Conservation (phyloP, 2,797 vertebrate species). For the Heterohyrax brucei region DNA sequence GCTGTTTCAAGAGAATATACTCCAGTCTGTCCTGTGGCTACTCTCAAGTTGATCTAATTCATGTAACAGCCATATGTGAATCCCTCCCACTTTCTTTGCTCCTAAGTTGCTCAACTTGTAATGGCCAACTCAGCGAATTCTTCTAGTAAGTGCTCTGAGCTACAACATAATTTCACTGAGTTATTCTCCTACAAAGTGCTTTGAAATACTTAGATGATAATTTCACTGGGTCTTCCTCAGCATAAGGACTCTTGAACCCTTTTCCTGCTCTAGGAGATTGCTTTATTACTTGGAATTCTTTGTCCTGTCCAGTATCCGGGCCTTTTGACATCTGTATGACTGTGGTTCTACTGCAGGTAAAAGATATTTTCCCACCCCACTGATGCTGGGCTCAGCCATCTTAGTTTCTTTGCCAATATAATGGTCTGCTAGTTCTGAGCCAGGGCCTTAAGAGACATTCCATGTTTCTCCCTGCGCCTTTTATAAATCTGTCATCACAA, state of each 20-base stretch:
- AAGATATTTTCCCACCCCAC: background rate
- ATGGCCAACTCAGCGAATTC: constrained; percentile 43
- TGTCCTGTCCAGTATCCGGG: background rate
- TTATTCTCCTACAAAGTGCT: background rate
- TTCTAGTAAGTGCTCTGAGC: constrained; percentile 9
- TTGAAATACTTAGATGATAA: constrained; percentile 20
- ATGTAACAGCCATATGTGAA: background rate
- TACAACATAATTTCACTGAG: background rate
- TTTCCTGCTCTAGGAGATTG: background rate
- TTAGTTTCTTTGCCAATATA: constrained; percentile 36
- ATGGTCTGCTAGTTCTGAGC: background rate
- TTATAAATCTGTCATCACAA: constrained; percentile 50
- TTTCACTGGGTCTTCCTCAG: constrained; percentile 20
- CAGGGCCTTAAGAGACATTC: background rate
- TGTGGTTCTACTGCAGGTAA: background rate
- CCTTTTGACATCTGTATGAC: background rate
- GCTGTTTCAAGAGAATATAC: background rate
- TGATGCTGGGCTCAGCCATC: background rate
- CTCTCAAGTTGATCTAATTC: constrained; percentile 33
- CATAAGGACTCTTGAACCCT: background rate
- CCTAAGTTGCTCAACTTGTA: constrained; percentile 29
- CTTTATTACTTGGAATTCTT: constrained; percentile 14
- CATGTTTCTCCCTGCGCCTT: background rate
- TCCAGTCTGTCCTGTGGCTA: background rate
- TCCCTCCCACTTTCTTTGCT: background rate